Evolutionary conservation across 2,888 invertebrate genomes (phyloP).

Genomic region (Polylopha cassiicola): DNA sequence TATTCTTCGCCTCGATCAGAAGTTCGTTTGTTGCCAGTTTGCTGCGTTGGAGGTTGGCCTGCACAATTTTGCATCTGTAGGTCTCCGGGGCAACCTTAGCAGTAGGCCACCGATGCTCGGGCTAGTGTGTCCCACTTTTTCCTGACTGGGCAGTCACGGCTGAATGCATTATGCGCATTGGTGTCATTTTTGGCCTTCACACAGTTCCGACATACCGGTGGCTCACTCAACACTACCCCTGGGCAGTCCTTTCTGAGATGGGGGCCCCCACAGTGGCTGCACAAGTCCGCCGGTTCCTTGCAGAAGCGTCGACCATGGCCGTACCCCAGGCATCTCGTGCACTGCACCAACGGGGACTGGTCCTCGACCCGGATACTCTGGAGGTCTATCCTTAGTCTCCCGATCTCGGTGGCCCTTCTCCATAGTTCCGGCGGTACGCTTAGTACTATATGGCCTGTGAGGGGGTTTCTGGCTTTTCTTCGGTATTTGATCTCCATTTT

Average conservation of each 20-base stretch:
- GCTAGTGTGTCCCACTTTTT: neutral
- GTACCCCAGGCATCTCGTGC: conserved; percentile 4
- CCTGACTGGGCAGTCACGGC: neutral
- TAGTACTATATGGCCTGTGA: neutral
- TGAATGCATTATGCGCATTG: neutral
- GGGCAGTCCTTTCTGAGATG: neutral
- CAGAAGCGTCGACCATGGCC: conserved; percentile 4
- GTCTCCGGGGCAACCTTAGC: neutral
- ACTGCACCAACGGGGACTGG: conserved; percentile 5
- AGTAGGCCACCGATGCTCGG: neutral
- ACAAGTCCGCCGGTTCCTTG: neutral
- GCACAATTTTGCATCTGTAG: neutral
- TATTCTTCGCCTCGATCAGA: neutral
- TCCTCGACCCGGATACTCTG: neutral
- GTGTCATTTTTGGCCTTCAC: neutral
- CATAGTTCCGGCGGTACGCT: neutral
- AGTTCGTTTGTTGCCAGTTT: neutral
- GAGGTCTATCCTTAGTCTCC: neutral
- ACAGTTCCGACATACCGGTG: conserved; percentile 1
- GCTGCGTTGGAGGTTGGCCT: neutral
- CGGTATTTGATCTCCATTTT: conserved; percentile 1
- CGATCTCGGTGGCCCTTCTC: neutral
- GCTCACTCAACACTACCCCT: too few species aligned
- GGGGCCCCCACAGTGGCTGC: conserved; percentile 5
- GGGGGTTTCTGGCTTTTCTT: conserved; percentile 6